These are phyloP conservation scores for Auanema freiburgensis DNA, from an alignment of 2,888 invertebrate species.

Conservation along the genomic window DNA sequence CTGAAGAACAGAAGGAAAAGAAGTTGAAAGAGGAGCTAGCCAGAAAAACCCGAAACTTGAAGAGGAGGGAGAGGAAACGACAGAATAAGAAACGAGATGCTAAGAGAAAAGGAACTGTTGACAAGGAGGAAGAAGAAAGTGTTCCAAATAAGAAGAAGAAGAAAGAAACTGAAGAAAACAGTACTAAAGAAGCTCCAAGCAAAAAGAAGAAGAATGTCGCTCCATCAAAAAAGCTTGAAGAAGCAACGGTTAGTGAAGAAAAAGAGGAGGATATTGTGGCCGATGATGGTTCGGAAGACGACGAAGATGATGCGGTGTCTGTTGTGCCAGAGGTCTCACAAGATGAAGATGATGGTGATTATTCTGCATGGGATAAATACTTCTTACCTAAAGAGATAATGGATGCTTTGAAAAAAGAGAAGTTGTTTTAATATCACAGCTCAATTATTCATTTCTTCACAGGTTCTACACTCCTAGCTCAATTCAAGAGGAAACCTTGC, in stretches of 20 bases:
- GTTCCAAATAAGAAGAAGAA: constrained; percentile 7
- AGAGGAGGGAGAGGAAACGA: constrained; percentile 12
- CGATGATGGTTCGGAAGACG: constrained; percentile 6
- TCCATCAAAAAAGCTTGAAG: constrained; percentile 4
- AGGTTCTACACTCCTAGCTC: constrained; percentile 75
- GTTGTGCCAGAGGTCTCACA: background rate
- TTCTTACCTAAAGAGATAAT: constrained; percentile 34
- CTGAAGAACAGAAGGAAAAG: constrained; percentile 6
- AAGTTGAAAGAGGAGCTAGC: background rate
- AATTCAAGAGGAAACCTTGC: constrained; percentile 80
- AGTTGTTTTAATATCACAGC: constrained; percentile 23
- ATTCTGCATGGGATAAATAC: constrained; percentile 39
- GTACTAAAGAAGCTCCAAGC: background rate
- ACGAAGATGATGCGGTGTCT: constrained; percentile 11
- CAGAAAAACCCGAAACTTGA: constrained; percentile 8
- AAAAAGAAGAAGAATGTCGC: background rate
- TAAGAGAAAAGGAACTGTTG: constrained; percentile 14
- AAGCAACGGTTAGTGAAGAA: constrained; percentile 2
- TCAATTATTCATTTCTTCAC: constrained; percentile 17
- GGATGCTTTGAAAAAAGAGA: constrained; percentile 29
- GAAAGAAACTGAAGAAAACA: background rate
- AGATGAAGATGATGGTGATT: constrained; percentile 18
- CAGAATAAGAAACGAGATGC: constrained; percentile 20
- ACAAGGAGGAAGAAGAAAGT: constrained; percentile 5
- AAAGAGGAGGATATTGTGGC: constrained; percentile 1